Percentiles rank a stretch among this genome's conserved stretches.
Conservation (phyloP, 1,140 invertebrate species). For the Drosophila equinoxialis region DNA sequence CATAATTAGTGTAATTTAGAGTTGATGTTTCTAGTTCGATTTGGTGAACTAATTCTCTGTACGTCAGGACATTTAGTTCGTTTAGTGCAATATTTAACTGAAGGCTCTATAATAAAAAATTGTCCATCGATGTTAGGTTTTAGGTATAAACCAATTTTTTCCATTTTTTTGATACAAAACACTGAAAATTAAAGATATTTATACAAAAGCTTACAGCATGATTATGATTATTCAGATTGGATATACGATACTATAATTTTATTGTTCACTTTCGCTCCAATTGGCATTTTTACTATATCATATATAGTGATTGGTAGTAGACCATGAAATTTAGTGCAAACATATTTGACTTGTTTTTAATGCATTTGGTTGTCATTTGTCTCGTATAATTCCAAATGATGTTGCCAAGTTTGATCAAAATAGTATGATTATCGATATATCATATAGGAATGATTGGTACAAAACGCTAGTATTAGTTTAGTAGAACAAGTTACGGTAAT, state of each 20-base stretch:
- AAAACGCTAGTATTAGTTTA: constrained; percentile 5
- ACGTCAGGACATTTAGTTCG: constrained; percentile 1
- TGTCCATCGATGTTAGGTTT: constrained; percentile 7
- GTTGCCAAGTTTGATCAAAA: background rate
- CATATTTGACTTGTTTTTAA: background rate
- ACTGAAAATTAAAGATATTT: constrained; percentile 2
- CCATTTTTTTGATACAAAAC: background rate
- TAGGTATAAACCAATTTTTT: background rate
- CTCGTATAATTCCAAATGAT: background rate
- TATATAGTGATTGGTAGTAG: background rate
- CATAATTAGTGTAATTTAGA: constrained; percentile 37
- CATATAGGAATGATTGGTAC: background rate
- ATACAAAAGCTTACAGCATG: background rate
- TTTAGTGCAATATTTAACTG: constrained; percentile 12
- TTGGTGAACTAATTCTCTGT: constrained; percentile 6
- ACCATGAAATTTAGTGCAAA: background rate
- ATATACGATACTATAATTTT: background rate
- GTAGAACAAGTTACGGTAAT: background rate
- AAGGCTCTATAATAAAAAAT: background rate
- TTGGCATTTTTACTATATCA: constrained; percentile 1
- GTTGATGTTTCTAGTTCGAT: constrained; percentile 8
- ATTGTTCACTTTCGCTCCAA: background rate
- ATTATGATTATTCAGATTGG: background rate
- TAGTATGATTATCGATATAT: background rate
- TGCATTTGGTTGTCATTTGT: background rate